Percentiles rank a stretch among this genome's conserved stretches.
These are phyloP conservation scores for Serilophus lunatus DNA, from an alignment of 2,113 vertebrate species.

Conservation along the genomic window DNA sequence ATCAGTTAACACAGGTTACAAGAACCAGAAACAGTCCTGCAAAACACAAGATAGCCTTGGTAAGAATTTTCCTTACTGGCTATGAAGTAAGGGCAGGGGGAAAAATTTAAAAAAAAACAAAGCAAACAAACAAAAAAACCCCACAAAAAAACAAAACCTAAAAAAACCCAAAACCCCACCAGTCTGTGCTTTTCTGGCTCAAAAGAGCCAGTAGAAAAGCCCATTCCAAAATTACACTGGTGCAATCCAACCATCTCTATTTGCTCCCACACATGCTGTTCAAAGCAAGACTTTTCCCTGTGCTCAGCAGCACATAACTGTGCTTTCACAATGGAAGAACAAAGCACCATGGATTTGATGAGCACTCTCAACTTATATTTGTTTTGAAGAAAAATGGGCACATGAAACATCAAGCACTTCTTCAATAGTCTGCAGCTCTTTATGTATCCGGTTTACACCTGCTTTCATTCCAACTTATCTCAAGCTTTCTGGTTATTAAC, in stretches of 20 bases:
- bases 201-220: neutral
- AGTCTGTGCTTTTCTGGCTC: neutral
- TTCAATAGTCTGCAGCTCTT: neutral
- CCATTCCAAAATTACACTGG: neutral
- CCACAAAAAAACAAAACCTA: neutral
- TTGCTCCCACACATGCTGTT: neutral
- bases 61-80: neutral
- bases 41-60: neutral
- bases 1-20: neutral
- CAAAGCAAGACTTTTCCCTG: neutral
- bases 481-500: conserved; percentile 32
- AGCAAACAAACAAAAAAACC: neutral
- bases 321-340: neutral
- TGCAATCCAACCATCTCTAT: neutral
- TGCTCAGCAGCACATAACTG: neutral
- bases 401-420: neutral
- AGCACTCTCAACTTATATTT: neutral
- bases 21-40: neutral
- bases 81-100: neutral
- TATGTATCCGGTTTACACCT: conserved; percentile 32
- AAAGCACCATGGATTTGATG: neutral
- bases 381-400: neutral
- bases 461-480: conserved; percentile 23
- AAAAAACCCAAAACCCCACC: too few species aligned
- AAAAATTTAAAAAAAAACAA: too few species aligned